Base-by-base conservation (phyloP, 2,113 vertebrate genomes). In the Echinops telfairi region DNA sequence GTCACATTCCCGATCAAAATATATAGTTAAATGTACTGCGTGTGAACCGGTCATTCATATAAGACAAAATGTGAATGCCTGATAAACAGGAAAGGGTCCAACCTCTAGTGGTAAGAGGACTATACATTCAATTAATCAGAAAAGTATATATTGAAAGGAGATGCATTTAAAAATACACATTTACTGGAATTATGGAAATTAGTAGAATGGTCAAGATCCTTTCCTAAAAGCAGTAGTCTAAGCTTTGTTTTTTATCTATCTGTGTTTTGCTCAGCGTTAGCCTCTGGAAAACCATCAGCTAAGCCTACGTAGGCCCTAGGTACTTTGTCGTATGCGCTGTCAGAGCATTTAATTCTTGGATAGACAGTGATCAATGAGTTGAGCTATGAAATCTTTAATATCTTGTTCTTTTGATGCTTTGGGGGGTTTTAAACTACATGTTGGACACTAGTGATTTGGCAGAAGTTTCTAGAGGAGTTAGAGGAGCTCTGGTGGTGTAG, bases 31-130 rank as follows among this genome's bases (percentile, higher is more conserved):
- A 60, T 62, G 62, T 29, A 25, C 27, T 40, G 0, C 29, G 3
- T 53, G 27, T 81, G 29, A 62, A 66, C 3, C 57, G 47, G 1
- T 83, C 40, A 60, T 33, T 84, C 62, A 94, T 90, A 82, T 75
- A 95, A 83, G 93, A 85, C 9, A 53, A 53, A 47, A 84, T 68
- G 2, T 23, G 78, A 90, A 31, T 77, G 19, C 81, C 36, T 86
- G 57, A 58, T 43, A 87, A 90, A 62, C 3, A 16, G n/a, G 9
- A 77, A 66, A 62, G 79, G 75, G n/a, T n/a, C 66, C 5, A 20
- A 27, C 10, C 4, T 75, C 23, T n/a, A n/a, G 3, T 81, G 14
- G 73, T 53, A 53, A 53, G 47, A 6, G 47, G 47, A 53, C 47
- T 53, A 53, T 53, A 53, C 47, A 53, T 53, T 2, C 10, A 53